Percentiles rank a stretch among this genome's conserved stretches.
Evolutionary conservation across 2,888 invertebrate species (phyloP).

Genomic region (Polydrusus tereticollis): DNA sequence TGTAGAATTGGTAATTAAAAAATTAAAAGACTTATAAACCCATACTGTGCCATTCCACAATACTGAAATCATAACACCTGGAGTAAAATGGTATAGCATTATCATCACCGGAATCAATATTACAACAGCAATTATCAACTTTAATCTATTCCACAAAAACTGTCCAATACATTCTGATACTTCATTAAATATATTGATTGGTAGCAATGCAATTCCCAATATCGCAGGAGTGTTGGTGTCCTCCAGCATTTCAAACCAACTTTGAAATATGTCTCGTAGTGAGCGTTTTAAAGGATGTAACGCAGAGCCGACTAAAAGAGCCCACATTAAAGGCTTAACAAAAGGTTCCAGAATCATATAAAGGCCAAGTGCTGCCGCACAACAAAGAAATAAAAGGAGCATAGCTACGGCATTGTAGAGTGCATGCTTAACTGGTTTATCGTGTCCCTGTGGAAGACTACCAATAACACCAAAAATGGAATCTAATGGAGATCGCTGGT

Average conservation of each 20-base stretch:
- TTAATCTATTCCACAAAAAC: conserved; percentile 77
- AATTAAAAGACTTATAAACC: conserved; percentile 57
- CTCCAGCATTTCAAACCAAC: conserved; percentile 83
- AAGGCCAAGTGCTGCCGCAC: conserved; percentile 80
- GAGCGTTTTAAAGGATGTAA: conserved; percentile 94
- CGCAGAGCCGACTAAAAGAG: conserved; percentile 94
- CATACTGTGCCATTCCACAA: conserved; percentile 68
- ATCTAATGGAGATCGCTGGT: conserved; percentile 73
- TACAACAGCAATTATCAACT: conserved; percentile 69
- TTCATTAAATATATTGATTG: conserved; percentile 82
- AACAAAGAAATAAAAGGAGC: conserved; percentile 77
- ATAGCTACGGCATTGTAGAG: conserved; percentile 90
- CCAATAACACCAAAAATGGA: conserved; percentile 79
- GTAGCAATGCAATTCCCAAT: conserved; percentile 73
- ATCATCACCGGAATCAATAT: conserved; percentile 69
- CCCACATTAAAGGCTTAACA: conserved; percentile 95
- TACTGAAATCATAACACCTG: conserved; percentile 73
- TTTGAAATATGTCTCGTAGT: conserved; percentile 80
- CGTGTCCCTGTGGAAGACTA: conserved; percentile 81
- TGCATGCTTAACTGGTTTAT: conserved; percentile 93
- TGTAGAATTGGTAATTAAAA: conserved; percentile 63
- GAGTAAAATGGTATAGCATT: conserved; percentile 80
- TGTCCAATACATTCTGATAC: conserved; percentile 81
- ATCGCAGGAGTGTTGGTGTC: conserved; percentile 77
- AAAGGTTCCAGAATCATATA: conserved; percentile 92